A percentile compares a stretch with the other conserved stretches of the same genome.
These are phyloP conservation scores for Darevskia mixta DNA, from an alignment of 2,797 vertebrate species.

Conservation along the genomic window DNA sequence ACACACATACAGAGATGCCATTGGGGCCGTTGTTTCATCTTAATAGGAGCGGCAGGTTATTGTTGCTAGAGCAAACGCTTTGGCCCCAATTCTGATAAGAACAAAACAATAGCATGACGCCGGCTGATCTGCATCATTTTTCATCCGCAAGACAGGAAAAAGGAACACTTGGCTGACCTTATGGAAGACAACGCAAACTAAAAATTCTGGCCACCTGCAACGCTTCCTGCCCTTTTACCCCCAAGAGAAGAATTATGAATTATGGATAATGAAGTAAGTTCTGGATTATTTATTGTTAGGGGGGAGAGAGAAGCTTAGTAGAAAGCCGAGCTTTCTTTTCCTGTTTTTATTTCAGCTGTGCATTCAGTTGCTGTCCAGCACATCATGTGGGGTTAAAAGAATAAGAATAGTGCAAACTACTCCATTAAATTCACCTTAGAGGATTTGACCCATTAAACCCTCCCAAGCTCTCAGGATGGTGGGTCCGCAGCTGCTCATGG, in stretches of 20 bases:
- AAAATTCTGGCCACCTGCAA: constrained; percentile 34
- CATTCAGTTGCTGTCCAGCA: not conserved
- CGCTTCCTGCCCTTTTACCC: constrained; percentile 23
- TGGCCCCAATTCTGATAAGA: constrained; percentile 47
- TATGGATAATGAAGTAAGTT: constrained; percentile 29
- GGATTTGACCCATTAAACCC: not conserved
- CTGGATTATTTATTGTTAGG: constrained; percentile 18
- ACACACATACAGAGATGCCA: fast-evolving
- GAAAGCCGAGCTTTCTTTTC: not conserved
- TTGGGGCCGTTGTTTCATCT: not conserved
- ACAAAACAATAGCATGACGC: constrained; percentile 11
- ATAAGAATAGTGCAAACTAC: too few relatives aligned
- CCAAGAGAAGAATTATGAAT: constrained; percentile 37
- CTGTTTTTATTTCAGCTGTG: not conserved
- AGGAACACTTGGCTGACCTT: not conserved
- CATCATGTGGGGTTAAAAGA: not conserved
- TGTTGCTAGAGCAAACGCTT: constrained; percentile 18
- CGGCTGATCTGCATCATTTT: not conserved
- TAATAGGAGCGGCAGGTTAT: not conserved
- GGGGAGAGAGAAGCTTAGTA: not conserved
- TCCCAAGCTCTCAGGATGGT: not conserved
- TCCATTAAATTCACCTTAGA: not conserved
- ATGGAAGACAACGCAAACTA: not conserved
- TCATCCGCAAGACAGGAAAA: not conserved
- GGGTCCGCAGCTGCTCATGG: not conserved